phyloP scores from a whole-genome alignment of 2,797 vertebrate species.

The Leptatherina wallacei region DNA sequence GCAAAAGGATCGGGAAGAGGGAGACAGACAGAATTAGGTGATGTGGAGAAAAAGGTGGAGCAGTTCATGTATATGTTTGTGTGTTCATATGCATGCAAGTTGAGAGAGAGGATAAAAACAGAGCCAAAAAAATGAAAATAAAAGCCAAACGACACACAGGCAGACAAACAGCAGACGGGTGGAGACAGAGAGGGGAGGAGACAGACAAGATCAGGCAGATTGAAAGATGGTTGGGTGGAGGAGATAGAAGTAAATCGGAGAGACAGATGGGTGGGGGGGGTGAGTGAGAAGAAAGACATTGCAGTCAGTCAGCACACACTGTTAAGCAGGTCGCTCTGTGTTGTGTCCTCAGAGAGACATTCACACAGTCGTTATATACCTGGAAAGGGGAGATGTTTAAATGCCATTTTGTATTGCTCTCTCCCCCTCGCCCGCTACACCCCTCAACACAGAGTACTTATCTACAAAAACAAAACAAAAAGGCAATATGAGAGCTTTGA shows the following conservation, averaged over 20 bases:
- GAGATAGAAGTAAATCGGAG: slow-evolving; percentile 74
- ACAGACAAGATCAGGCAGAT: slow-evolving; percentile 77
- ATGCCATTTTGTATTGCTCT: slow-evolving; percentile 87
- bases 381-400: slow-evolving; percentile 88
- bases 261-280: slow-evolving; percentile 79
- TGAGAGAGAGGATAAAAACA: slow-evolving; percentile 50
- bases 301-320: slow-evolving; percentile 84
- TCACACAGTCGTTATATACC: slow-evolving; percentile 82
- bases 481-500: slow-evolving; percentile 77
- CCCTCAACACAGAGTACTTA: slow-evolving; percentile 90
- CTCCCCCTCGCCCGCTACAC: slow-evolving; percentile 83
- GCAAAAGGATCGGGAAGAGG: slow-evolving; percentile 20
- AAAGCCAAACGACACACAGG: slow-evolving; percentile 56
- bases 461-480: slow-evolving; percentile 87
- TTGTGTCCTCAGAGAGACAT: slow-evolving; percentile 77
- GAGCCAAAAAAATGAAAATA: slow-evolving; percentile 37
- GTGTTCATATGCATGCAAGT: slow-evolving; percentile 59
- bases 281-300: slow-evolving; percentile 84
- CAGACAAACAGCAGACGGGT: slow-evolving; percentile 58
- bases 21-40: slow-evolving; percentile 25
- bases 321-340: slow-evolving; percentile 78
- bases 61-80: slow-evolving; percentile 56
- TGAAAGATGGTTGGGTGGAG: slow-evolving; percentile 68
- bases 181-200: slow-evolving; percentile 62
- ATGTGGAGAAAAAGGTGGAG: slow-evolving; percentile 35